These are phyloP conservation scores for Heterochromis multidens DNA, from an alignment of 2,113 vertebrate genomes.

Conservation along the genomic window DNA sequence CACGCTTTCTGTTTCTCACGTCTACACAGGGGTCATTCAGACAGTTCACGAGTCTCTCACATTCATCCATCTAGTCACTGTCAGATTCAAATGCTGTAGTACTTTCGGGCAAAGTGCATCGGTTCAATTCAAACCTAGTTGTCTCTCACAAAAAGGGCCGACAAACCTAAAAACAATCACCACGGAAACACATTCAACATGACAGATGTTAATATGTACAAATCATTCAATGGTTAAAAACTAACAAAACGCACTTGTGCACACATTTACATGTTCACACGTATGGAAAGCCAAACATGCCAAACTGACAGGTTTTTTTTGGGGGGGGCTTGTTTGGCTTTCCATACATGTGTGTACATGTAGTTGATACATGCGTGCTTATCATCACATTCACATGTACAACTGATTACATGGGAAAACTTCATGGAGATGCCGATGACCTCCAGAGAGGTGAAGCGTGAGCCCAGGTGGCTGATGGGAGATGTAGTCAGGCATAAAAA, in stretches of 20 bases:
- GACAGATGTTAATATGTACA: slow-evolving; percentile 81
- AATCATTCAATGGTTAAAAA: slow-evolving; percentile 70
- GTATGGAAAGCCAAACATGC: neutral
- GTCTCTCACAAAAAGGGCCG: slow-evolving; percentile 64
- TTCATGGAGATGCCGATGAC: neutral
- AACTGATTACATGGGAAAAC: slow-evolving; percentile 23
- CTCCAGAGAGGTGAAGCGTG: neutral
- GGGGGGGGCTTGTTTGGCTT: neutral
- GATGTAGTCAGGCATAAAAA: slow-evolving; percentile 11
- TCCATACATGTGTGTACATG: neutral
- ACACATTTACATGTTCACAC: slow-evolving; percentile 2
- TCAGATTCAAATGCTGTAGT: slow-evolving; percentile 58
- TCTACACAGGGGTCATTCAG: slow-evolving; percentile 64
- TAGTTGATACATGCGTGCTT: slow-evolving; percentile 1
- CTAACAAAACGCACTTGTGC: neutral
- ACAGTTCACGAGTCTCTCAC: slow-evolving; percentile 14
- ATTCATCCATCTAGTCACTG: slow-evolving; percentile 39
- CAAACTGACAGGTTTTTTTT: fast-evolving
- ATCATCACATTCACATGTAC: slow-evolving; percentile 70
- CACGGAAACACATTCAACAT: slow-evolving; percentile 78
- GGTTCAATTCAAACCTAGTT: slow-evolving; percentile 77
- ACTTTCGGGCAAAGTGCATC: slow-evolving; percentile 93
- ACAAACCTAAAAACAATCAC: slow-evolving; percentile 52
- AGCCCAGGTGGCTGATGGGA: slow-evolving; percentile 55
- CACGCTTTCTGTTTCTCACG: neutral